Percentiles rank a stretch among this genome's conserved stretches.
These are phyloP conservation scores for Hyles euphorbiae DNA, from an alignment of 1,140 invertebrate genomes.

Conservation along the genomic window DNA sequence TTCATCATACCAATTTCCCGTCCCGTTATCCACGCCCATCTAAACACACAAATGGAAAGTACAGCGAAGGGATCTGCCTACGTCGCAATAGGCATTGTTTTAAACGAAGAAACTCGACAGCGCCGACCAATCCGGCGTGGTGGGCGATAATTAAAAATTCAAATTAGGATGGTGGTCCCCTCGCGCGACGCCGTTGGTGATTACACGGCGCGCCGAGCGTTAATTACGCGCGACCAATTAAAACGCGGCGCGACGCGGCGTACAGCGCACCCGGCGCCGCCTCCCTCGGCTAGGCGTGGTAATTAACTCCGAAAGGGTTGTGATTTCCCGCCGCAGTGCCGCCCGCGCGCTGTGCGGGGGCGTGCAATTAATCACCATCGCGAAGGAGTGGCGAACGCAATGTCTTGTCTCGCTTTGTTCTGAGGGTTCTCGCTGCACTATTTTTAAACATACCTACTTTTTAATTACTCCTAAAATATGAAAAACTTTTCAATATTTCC, in stretches of 20 bases:
- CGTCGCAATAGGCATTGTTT: slow-evolving; percentile 46
- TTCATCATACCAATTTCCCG: too few relatives aligned
- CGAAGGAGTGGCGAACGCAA: slow-evolving; percentile 24
- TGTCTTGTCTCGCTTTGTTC: slow-evolving; percentile 9
- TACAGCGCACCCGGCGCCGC: slow-evolving; percentile 26
- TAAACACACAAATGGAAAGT: slow-evolving; percentile 1
- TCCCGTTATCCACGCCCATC: not conserved
- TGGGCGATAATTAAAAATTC: slow-evolving; percentile 70
- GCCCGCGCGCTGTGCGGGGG: slow-evolving; percentile 30
- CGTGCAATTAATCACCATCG: slow-evolving; percentile 55
- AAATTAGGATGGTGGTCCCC: slow-evolving; percentile 64
- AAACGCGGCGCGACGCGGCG: slow-evolving; percentile 50
- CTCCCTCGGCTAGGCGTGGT: slow-evolving; percentile 63
- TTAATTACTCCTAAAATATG: too few relatives aligned
- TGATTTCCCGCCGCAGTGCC: slow-evolving; percentile 52
- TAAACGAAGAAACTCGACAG: slow-evolving; percentile 26
- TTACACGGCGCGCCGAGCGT: slow-evolving; percentile 58
- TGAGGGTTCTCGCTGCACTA: not conserved
- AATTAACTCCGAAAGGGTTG: slow-evolving; percentile 72
- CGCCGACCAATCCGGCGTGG: slow-evolving; percentile 45
- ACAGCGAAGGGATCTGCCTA: too few relatives aligned
- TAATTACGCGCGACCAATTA: slow-evolving; percentile 72
- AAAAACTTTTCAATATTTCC: too few relatives aligned
- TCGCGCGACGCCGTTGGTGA: slow-evolving; percentile 54
- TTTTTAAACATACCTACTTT: too few relatives aligned